These are phyloP conservation scores for Clepsis dumicolana DNA, from an alignment of 2,888 invertebrate genomes.

Conservation along the genomic window DNA sequence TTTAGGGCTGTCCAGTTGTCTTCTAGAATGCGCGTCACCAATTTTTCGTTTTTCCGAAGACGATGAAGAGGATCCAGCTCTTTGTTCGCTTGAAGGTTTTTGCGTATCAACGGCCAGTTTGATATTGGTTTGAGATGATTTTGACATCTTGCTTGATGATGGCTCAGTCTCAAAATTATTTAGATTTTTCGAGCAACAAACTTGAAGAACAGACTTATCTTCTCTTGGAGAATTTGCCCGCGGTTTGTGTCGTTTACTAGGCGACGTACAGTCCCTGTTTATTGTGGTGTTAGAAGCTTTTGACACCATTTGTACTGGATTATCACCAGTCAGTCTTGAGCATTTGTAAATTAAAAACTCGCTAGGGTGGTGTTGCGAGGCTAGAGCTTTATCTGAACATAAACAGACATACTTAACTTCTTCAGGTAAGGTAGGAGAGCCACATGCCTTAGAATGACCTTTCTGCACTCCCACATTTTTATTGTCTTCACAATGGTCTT, in stretches of 20 bases:
- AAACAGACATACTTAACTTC: constrained; percentile 72
- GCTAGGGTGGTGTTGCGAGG: constrained; percentile 57
- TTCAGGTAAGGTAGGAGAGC: constrained; percentile 43
- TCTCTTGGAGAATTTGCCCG: not conserved
- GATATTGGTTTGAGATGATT: constrained; percentile 71
- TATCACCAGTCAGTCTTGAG: constrained; percentile 59
- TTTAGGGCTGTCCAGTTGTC: constrained; percentile 25
- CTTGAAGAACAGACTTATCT: constrained; percentile 26
- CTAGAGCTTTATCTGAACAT: constrained; percentile 58
- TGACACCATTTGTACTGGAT: constrained; percentile 50
- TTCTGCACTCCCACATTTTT: not conserved
- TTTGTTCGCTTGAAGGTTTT: constrained; percentile 50
- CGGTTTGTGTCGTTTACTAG: constrained; percentile 3
- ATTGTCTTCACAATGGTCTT: constrained; percentile 43
- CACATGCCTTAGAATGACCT: not conserved
- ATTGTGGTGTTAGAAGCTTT: constrained; percentile 48
- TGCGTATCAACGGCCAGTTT: constrained; percentile 59
- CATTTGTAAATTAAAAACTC: constrained; percentile 72
- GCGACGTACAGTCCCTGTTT: constrained; percentile 34
- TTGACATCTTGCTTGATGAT: constrained; percentile 52
- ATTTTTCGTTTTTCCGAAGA: constrained; percentile 41
- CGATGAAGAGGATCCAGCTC: constrained; percentile 47
- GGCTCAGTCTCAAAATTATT: constrained; percentile 44
- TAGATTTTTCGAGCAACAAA: constrained; percentile 23
- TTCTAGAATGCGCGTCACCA: constrained; percentile 34